A percentile compares a stretch with the other conserved stretches of the same genome.
phyloP scores from a whole-genome alignment of 1,140 invertebrate species.

The Ruditapes philippinarum region DNA sequence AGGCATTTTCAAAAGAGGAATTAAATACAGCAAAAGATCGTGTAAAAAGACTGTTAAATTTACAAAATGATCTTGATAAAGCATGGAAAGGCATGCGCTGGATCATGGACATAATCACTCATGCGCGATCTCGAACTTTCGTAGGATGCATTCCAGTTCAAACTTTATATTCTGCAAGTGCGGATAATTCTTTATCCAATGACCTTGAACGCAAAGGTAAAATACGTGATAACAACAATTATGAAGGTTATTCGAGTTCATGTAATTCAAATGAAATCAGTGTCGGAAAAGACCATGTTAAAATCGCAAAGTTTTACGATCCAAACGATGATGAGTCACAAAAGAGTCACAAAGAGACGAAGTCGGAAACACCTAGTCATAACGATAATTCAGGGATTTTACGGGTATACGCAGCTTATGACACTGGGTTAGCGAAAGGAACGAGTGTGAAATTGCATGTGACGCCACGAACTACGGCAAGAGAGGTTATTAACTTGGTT shows the following conservation, averaged over 20 bases:
- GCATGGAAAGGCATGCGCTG: slow-evolving; percentile 97
- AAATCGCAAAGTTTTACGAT: slow-evolving; percentile 83
- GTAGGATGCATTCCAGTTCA: slow-evolving; percentile 83
- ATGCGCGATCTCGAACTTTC: slow-evolving; percentile 93
- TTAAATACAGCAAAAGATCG: slow-evolving; percentile 94
- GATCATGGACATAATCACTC: slow-evolving; percentile 97
- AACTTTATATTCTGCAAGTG: slow-evolving; percentile 68
- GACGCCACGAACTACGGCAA: slow-evolving; percentile 94
- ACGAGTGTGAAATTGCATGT: slow-evolving; percentile 97
- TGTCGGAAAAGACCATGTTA: slow-evolving; percentile 82
- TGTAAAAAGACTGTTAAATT: slow-evolving; percentile 90
- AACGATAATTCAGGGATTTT: slow-evolving; percentile 85
- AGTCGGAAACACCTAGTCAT: slow-evolving; percentile 28
- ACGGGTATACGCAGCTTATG: slow-evolving; percentile 97
- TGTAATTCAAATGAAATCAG: slow-evolving; percentile 82
- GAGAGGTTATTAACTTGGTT: slow-evolving; percentile 97
- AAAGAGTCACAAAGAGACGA: slow-evolving; percentile 63
- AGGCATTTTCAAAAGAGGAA: slow-evolving; percentile 96
- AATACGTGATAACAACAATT: slow-evolving; percentile 77
- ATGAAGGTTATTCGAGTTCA: slow-evolving; percentile 47
- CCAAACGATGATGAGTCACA: slow-evolving; percentile 76
- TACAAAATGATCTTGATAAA: slow-evolving; percentile 85
- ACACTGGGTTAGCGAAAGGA: slow-evolving; percentile 96
- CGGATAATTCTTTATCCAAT: slow-evolving; percentile 35
- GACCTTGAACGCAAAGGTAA: slow-evolving; percentile 53